Percentiles rank a stretch among this genome's conserved stretches.
These are phyloP conservation scores for Ophion ellenae DNA, from an alignment of 2,888 invertebrate species.

Conservation along the genomic window DNA sequence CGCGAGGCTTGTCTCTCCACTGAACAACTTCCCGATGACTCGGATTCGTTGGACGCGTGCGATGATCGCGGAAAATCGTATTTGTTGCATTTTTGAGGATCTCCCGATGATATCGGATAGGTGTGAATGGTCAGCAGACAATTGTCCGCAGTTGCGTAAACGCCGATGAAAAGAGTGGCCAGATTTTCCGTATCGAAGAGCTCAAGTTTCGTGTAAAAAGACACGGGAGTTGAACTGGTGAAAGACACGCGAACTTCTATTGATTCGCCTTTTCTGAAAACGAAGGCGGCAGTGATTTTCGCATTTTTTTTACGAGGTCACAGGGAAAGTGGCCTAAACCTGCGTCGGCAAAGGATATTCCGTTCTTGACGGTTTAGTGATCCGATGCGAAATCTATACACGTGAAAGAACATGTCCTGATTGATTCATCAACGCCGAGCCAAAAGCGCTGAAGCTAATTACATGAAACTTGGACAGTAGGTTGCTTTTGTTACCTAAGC, in stretches of 20 bases:
- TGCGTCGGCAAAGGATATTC: background rate
- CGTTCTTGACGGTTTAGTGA: background rate
- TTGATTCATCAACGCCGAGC: no score
- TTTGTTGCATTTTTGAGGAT: slow-evolving; percentile 1
- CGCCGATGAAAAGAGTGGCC: slow-evolving; percentile 55
- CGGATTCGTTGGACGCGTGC: slow-evolving; percentile 38
- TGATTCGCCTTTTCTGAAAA: slow-evolving; percentile 52
- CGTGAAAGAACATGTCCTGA: no score
- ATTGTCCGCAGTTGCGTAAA: slow-evolving; percentile 78
- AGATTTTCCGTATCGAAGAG: slow-evolving; percentile 68
- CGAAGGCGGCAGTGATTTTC: background rate
- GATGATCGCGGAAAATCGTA: slow-evolving; percentile 27
- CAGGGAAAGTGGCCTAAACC: background rate
- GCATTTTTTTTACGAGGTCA: background rate
- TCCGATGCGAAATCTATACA: background rate
- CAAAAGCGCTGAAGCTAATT: no score
- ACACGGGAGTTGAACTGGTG: slow-evolving; percentile 66
- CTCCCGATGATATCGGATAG: slow-evolving; percentile 58
- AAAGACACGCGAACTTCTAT: slow-evolving; percentile 64
- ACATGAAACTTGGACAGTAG: no score
- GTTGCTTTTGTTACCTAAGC: no score
- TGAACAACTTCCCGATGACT: slow-evolving; percentile 35
- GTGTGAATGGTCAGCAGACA: slow-evolving; percentile 79
- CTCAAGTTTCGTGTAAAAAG: slow-evolving; percentile 68
- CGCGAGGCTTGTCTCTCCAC: slow-evolving; percentile 46